Conservation (phyloP, 1,140 invertebrate genomes). For the Spodoptera litura region DNA sequence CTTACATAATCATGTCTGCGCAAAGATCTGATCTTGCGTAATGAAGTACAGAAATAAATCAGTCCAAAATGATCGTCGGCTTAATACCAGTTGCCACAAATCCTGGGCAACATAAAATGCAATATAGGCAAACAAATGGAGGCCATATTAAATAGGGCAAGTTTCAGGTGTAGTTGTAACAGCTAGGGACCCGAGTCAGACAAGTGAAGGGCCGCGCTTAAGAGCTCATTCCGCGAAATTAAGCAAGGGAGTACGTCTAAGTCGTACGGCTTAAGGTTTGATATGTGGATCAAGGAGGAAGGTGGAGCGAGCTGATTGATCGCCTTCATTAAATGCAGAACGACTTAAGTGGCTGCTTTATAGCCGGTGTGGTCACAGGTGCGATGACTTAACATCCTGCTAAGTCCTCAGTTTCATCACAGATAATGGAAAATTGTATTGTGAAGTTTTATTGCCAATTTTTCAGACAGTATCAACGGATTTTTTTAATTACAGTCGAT, state of each 20-base stretch:
- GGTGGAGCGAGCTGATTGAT: constrained; percentile 39
- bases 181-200: constrained; percentile 63
- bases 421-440: no score
- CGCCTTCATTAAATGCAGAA: neutral
- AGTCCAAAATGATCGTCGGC: constrained; percentile 10
- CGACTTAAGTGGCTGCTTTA: neutral
- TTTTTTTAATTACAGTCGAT: no score
- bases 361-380: neutral
- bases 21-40: neutral
- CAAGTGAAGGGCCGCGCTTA: constrained; percentile 71
- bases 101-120: constrained; percentile 53
- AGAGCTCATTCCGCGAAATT: constrained; percentile 80
- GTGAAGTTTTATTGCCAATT: no score
- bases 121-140: constrained; percentile 58
- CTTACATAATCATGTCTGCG: no score
- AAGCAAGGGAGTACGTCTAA: constrained; percentile 72
- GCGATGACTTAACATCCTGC: neutral
- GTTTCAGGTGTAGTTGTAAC: constrained; percentile 73
- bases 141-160: constrained; percentile 63
- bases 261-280: constrained; percentile 70
- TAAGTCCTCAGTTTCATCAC: no score
- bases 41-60: neutral
- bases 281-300: constrained; percentile 46
- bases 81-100: constrained; percentile 15
- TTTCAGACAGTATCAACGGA: no score